A percentile compares a stretch with the other conserved stretches of the same genome.
phyloP scores from a whole-genome alignment of 2,113 vertebrate species.

The Aplodontia rufa region DNA sequence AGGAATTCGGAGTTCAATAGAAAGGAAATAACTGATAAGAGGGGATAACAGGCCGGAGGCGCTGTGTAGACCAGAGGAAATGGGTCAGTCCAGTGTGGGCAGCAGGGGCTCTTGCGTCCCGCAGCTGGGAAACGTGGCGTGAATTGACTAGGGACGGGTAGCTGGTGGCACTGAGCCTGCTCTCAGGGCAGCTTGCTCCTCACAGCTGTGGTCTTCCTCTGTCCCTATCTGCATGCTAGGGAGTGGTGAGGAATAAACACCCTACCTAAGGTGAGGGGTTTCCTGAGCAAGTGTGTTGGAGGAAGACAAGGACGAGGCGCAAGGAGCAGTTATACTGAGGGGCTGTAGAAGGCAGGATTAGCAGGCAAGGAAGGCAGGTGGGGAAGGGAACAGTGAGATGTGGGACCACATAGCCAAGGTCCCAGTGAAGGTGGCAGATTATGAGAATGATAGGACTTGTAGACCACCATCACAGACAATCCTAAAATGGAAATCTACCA shows the following conservation, averaged over 20 bases:
- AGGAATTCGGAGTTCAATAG: neutral
- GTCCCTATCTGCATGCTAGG: neutral
- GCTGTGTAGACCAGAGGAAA: neutral
- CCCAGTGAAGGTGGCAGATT: neutral
- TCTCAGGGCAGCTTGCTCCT: neutral
- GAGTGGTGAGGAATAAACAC: neutral
- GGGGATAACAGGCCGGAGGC: neutral
- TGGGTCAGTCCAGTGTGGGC: neutral
- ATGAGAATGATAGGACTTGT: neutral
- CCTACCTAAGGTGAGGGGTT: neutral
- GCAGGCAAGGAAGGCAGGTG: neutral
- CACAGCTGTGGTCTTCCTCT: neutral
- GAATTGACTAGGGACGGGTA: neutral
- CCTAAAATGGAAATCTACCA: neutral
- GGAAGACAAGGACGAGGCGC: neutral
- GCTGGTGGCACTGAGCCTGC: neutral
- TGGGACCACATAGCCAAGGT: neutral
- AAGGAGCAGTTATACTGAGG: neutral
- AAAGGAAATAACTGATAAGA: neutral
- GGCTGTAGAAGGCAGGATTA: neutral
- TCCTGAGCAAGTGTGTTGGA: neutral
- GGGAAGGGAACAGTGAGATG: neutral
- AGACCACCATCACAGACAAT: neutral
- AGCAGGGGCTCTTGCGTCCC: too few relatives aligned
- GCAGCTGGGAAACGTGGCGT: accelerated